A percentile compares a stretch with the other conserved stretches of the same genome.
Evolutionary conservation across 2,888 invertebrate species (phyloP).

Genomic region (Ophion obscuratus): DNA sequence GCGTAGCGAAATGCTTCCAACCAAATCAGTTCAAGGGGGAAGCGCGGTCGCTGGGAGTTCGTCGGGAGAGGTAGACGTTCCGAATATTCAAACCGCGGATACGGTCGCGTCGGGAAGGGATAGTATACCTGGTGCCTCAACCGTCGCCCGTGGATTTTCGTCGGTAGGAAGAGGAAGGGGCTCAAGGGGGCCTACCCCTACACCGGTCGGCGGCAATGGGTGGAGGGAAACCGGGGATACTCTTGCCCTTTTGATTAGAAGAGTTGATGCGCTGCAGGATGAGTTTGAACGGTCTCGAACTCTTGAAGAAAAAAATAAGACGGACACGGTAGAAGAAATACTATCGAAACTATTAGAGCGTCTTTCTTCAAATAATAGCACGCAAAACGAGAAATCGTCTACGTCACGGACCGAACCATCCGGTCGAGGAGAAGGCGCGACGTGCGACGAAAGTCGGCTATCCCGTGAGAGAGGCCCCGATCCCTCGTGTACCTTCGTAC

Average conservation of each 20-base stretch:
- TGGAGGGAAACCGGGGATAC: not conserved
- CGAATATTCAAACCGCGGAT: not conserved
- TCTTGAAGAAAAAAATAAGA: not conserved
- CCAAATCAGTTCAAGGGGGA: not conserved
- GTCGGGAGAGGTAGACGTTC: not conserved
- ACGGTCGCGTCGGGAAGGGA: not conserved
- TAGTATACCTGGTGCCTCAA: not conserved
- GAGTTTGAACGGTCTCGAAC: not conserved
- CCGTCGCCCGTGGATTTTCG: not conserved
- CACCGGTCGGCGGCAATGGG: not conserved
- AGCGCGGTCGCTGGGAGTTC: not conserved
- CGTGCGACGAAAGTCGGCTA: not conserved
- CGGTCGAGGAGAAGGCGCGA: not conserved
- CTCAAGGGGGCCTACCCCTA: conserved; percentile 25
- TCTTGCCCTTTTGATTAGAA: not conserved
- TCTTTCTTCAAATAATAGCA: not conserved
- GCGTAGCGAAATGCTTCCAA: not conserved
- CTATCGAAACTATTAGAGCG: not conserved
- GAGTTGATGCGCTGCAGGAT: not conserved
- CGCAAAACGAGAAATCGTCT: not conserved
- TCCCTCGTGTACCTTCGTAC: not conserved
- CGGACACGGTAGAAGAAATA: not conserved
- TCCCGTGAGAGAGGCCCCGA: not conserved
- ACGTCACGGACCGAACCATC: not conserved
- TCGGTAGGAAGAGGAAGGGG: conserved; percentile 8